These are phyloP conservation scores for Cnemophilus loriae DNA, from an alignment of 2,113 vertebrate species.

Conservation along the genomic window DNA sequence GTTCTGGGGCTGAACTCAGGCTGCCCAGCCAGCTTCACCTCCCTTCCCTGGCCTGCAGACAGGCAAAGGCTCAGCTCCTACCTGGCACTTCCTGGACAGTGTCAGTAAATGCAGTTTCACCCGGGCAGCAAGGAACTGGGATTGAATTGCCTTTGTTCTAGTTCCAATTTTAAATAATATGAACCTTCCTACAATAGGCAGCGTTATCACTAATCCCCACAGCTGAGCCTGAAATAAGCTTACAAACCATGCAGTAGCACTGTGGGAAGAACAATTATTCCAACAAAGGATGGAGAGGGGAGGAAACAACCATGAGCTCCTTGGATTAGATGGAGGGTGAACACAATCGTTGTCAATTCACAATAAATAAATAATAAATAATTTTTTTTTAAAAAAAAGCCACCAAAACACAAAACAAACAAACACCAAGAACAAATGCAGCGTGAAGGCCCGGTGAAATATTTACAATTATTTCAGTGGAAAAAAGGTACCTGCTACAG, in stretches of 20 bases:
- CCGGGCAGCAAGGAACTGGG: not conserved
- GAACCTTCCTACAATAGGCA: constrained; percentile 61
- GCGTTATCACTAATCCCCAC: constrained; percentile 63
- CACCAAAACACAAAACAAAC: not conserved
- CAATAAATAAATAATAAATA: constrained; percentile 36
- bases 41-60: not conserved
- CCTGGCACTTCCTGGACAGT: constrained; percentile 16
- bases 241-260: constrained; percentile 65
- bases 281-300: constrained; percentile 50
- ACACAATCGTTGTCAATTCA: constrained; percentile 44
- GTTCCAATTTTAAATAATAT: constrained; percentile 70
- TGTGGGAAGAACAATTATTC: constrained; percentile 68
- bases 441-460: constrained; percentile 37
- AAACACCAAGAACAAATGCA: constrained; percentile 8
- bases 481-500: not conserved
- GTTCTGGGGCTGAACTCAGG: not conserved
- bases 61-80: not conserved
- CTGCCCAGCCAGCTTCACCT: not conserved
- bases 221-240: constrained; percentile 63
- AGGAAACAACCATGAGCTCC: not conserved
- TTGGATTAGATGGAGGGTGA: constrained; percentile 28
- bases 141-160: constrained; percentile 66
- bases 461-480: constrained; percentile 56
- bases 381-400: not conserved
- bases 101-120: not conserved